Conservation (phyloP, 2,113 vertebrate genomes). For the Entomyzon cyanotis region DNA sequence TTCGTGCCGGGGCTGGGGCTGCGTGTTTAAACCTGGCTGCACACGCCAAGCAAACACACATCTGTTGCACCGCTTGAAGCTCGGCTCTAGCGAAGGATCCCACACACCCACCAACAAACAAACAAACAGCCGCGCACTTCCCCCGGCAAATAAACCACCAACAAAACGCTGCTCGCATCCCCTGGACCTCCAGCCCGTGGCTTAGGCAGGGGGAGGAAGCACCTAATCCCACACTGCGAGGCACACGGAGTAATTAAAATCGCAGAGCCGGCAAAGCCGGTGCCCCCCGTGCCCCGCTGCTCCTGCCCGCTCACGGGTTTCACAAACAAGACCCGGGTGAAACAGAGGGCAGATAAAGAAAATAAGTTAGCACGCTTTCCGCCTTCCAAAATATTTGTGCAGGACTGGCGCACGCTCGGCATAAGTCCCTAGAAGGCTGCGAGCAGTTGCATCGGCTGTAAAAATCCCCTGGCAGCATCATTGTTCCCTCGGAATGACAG, state of each 20-base stretch:
- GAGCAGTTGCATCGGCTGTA: background rate
- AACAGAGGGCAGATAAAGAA: background rate
- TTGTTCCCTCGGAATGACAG: background rate
- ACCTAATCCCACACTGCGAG: conserved; percentile 17
- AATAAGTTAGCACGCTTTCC: background rate
- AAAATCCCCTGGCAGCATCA: background rate
- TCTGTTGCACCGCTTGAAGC: conserved; percentile 61
- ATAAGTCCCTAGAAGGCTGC: background rate
- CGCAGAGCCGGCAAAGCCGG: background rate
- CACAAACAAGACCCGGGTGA: background rate
- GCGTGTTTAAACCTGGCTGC: background rate
- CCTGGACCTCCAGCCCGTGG: background rate
- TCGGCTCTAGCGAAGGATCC: background rate
- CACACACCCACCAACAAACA: background rate
- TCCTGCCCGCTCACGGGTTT: background rate
- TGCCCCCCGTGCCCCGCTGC: background rate
- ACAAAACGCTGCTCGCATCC: background rate
- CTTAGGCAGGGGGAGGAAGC: background rate
- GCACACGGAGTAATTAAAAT: conserved; percentile 16
- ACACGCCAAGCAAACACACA: conserved; percentile 1
- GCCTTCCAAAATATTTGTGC: background rate
- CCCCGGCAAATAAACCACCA: background rate
- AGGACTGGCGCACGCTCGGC: background rate
- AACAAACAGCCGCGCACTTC: background rate
- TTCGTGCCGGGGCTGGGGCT: background rate